phyloP scores from a whole-genome alignment of 2,113 vertebrate genomes.

The Anser cygnoides region DNA sequence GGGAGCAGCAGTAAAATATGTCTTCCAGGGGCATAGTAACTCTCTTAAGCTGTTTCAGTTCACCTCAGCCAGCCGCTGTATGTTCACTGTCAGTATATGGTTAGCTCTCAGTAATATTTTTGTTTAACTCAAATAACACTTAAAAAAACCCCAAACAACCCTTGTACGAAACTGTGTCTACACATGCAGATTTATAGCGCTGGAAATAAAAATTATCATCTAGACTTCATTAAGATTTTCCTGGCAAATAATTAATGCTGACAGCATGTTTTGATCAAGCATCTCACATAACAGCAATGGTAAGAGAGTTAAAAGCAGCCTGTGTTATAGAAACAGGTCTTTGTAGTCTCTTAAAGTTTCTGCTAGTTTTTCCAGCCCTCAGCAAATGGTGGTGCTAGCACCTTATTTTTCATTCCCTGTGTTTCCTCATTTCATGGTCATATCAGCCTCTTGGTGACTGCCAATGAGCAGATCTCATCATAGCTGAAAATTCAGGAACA shows the following conservation, averaged over 20 bases:
- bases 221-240: conserved; percentile 51
- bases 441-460: conserved; percentile 76
- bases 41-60: neutral
- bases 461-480: conserved; percentile 74
- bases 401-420: conserved; percentile 77
- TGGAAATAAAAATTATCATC: conserved; percentile 31
- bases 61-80: neutral
- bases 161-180: neutral
- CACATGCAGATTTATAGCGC: conserved; percentile 41
- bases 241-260: conserved; percentile 54
- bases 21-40: neutral
- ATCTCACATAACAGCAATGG: neutral
- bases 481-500: conserved; percentile 80
- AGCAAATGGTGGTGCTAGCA: conserved; percentile 85
- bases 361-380: conserved; percentile 74
- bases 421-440: conserved; percentile 80
- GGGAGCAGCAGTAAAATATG: neutral
- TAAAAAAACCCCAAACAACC: neutral
- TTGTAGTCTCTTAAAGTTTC: conserved; percentile 13
- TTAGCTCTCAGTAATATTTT: neutral
- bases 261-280: conserved; percentile 19
- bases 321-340: neutral
- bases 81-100: neutral
- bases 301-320: conserved; percentile 19
- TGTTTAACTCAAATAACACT: neutral